Evolutionary conservation across 2,888 invertebrate genomes (phyloP), one percentile per base, ranked within the genome.

Genomic region (Camponotus fellah): DNA sequence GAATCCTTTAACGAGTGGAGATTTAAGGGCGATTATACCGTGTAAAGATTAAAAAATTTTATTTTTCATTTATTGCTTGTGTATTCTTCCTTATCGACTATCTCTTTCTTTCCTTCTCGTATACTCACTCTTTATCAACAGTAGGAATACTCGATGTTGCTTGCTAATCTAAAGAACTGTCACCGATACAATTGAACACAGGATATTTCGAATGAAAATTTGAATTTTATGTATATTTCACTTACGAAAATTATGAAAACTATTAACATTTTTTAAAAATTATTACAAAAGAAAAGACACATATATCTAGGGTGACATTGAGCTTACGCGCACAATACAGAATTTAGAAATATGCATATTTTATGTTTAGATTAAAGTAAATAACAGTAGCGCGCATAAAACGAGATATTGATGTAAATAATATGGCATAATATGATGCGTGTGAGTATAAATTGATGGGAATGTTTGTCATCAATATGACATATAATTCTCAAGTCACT

Each of bases 51-150:
- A 60, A 60, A 60, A 14, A 17, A 32, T n/a, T 32, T 2, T 6
- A 32, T 60, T 46, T 46, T 46, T 46, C 17, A 49, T 71, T 71
- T 32, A 43, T 46, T 14, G 43, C 34, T 68, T 21, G n/a, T 68
- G 56, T 17, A 56, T 43, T 46, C 79, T 79, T 34, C 79, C 3
- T 79, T 79, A 79, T 71, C 79, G 79, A 46, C 71, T 58, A 79
- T 77, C 77, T 56, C 26, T 53, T 53, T 76, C 26, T 12, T 43
- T 21, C 56, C 53, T 76, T 49, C 66, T 56, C 17, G 12, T 21
- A 32, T n/a, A 40, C 17, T 21, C 71, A 21, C 60, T 17, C n/a
- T 79, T 71, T 79, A 79, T 79, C 79, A 60, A 60, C 79, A 79
- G 79, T 71, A 79, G 34, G 43, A 46, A 60, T 60, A 26, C 79